Percentiles rank a stretch among this genome's conserved stretches.
Conservation (phyloP, 1,140 invertebrate genomes). For the Xylocopa sonorina region DNA sequence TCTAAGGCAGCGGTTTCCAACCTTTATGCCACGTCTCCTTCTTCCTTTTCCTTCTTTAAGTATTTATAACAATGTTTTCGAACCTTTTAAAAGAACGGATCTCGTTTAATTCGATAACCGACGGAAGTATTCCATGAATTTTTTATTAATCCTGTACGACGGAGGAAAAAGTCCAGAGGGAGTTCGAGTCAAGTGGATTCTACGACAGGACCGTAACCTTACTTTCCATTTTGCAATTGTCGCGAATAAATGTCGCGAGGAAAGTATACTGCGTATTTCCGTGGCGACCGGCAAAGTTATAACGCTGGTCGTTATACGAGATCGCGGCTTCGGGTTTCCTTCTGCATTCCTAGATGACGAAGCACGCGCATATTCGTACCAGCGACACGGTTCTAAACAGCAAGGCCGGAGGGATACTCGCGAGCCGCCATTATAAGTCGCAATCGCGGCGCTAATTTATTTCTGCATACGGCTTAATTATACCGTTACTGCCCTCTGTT, state of each 20-base stretch:
- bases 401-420: constrained; percentile 16
- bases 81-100: too few relatives aligned
- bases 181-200: too few relatives aligned
- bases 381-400: constrained; percentile 41
- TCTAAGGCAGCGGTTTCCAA: too few relatives aligned
- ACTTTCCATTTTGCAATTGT: background rate
- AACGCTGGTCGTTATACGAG: constrained; percentile 42
- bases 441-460: constrained; percentile 29
- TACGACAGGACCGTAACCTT: background rate
- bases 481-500: constrained; percentile 6
- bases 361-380: constrained; percentile 31
- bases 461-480: constrained; percentile 22
- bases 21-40: too few relatives aligned
- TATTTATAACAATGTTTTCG: too few relatives aligned
- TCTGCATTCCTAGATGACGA: constrained; percentile 52
- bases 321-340: constrained; percentile 45
- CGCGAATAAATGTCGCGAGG: background rate
- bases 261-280: constrained; percentile 36
- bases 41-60: too few relatives aligned
- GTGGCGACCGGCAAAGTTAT: constrained; percentile 20
- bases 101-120: too few relatives aligned
- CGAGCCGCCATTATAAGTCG: background rate
- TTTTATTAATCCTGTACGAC: too few relatives aligned
- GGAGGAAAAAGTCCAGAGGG: too few relatives aligned
- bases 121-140: too few relatives aligned